These are phyloP conservation scores for Drosophila suboccidentalis DNA, from an alignment of 2,888 invertebrate genomes.

Conservation along the genomic window DNA sequence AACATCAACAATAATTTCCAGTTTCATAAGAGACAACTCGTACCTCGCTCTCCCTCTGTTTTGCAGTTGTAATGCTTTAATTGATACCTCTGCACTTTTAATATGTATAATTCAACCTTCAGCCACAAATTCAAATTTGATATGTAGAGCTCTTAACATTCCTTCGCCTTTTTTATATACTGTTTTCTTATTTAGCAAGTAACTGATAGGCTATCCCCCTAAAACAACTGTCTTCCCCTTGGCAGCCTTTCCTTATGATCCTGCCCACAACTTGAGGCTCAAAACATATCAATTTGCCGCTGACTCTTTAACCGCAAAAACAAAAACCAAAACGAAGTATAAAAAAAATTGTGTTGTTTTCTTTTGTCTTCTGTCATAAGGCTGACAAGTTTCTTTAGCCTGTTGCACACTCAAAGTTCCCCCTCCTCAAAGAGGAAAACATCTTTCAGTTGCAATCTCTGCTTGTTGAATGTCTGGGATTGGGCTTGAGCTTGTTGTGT, in stretches of 20 bases:
- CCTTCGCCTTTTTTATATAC: background rate
- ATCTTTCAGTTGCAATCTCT: slow-evolving; percentile 60
- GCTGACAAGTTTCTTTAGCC: slow-evolving; percentile 64
- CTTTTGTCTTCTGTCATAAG: slow-evolving; percentile 47
- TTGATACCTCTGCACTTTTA: slow-evolving; percentile 22
- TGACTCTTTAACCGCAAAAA: slow-evolving; percentile 48
- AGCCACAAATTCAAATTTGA: slow-evolving; percentile 38
- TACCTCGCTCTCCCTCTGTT: background rate
- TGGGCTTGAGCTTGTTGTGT: slow-evolving; percentile 6
- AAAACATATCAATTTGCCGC: slow-evolving; percentile 58
- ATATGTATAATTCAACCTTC: slow-evolving; percentile 25
- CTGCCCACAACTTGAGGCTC: slow-evolving; percentile 12
- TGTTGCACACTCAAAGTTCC: slow-evolving; percentile 6
- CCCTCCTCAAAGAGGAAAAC: slow-evolving; percentile 21
- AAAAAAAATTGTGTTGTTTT: slow-evolving; percentile 26
- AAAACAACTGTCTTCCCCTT: background rate
- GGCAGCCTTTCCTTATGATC: slow-evolving; percentile 16
- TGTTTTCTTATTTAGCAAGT: slow-evolving; percentile 1
- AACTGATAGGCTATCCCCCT: slow-evolving; percentile 32
- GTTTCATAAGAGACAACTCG: background rate
- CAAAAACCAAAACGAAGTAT: slow-evolving; percentile 13
- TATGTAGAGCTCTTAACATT: slow-evolving; percentile 22
- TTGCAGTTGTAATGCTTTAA: slow-evolving; percentile 29
- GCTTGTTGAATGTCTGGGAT: slow-evolving; percentile 32
- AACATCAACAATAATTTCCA: slow-evolving; percentile 13